Conservation (phyloP, 1,140 invertebrate species). For the Subanguina moxae region DNA sequence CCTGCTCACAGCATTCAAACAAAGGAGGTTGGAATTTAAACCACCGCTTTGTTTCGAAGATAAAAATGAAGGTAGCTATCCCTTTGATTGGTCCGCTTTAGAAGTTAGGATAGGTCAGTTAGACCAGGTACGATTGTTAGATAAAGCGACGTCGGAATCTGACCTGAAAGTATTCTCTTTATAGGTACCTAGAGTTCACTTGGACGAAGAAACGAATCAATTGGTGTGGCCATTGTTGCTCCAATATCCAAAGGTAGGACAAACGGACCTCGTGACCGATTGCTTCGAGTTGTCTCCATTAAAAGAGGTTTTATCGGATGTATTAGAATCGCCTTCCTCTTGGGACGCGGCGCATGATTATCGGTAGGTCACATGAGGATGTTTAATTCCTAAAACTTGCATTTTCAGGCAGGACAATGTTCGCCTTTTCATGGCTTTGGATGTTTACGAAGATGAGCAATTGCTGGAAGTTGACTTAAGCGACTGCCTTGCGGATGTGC, state of each 20-base stretch:
- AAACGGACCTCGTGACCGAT: slow-evolving; percentile 62
- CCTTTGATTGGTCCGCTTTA: slow-evolving; percentile 33
- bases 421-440: slow-evolving; percentile 44
- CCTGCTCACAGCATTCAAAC: slow-evolving; percentile 32
- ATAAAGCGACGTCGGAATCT: background rate
- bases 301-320: slow-evolving; percentile 33
- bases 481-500: slow-evolving; percentile 21
- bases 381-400: background rate
- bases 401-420: slow-evolving; percentile 43
- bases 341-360: slow-evolving; percentile 48
- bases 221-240: slow-evolving; percentile 78
- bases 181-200: slow-evolving; percentile 9
- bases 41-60: slow-evolving; percentile 36
- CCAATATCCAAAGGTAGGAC: slow-evolving; percentile 72
- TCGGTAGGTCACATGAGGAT: slow-evolving; percentile 11
- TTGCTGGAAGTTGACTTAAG: slow-evolving; percentile 15
- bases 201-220: slow-evolving; percentile 63
- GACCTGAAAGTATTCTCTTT: background rate
- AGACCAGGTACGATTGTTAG: slow-evolving; percentile 10
- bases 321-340: slow-evolving; percentile 39
- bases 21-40: slow-evolving; percentile 28
- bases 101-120: slow-evolving; percentile 11
- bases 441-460: slow-evolving; percentile 33
- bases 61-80: slow-evolving; percentile 3
- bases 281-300: slow-evolving; percentile 38